Evolutionary conservation across 2,113 vertebrate species (phyloP).

Genomic region (Spermophilus dauricus): DNA sequence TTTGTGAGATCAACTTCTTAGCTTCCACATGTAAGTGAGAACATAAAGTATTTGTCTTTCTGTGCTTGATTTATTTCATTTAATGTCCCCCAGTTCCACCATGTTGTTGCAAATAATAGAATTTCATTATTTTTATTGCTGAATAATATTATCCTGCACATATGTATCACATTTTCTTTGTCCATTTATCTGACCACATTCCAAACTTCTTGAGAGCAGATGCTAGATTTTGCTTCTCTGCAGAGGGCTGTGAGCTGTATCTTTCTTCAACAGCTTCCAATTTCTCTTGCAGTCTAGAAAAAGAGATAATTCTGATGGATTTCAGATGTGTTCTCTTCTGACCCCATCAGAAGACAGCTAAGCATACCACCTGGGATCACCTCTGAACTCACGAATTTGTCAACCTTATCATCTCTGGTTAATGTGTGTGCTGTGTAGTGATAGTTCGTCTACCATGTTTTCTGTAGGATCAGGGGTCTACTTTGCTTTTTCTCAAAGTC

Average conservation of each 20-base stretch:
- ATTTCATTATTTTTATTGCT: not conserved
- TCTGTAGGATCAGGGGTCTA: not conserved
- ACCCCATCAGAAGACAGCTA: not conserved
- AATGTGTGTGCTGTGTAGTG: fast-evolving
- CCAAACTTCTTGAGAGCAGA: not conserved
- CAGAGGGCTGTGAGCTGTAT: not conserved
- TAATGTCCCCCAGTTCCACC: not conserved
- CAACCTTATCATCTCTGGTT: not conserved
- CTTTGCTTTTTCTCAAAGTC: conserved; percentile 29
- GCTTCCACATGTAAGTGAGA: not conserved
- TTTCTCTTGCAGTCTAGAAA: not conserved
- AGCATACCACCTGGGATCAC: not conserved
- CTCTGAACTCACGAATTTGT: not conserved
- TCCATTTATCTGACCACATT: not conserved
- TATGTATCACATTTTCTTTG: not conserved
- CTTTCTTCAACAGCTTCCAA: not conserved
- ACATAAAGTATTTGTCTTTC: not conserved
- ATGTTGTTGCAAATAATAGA: not conserved
- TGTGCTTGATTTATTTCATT: not conserved
- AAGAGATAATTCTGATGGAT: not conserved
- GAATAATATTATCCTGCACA: not conserved
- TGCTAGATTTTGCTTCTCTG: not conserved
- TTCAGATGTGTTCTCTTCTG: not conserved
- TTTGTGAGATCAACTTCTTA: not conserved
- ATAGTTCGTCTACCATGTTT: not conserved